Base-by-base conservation (phyloP, 2,888 invertebrate genomes). In the Syrphus vitripennis region DNA sequence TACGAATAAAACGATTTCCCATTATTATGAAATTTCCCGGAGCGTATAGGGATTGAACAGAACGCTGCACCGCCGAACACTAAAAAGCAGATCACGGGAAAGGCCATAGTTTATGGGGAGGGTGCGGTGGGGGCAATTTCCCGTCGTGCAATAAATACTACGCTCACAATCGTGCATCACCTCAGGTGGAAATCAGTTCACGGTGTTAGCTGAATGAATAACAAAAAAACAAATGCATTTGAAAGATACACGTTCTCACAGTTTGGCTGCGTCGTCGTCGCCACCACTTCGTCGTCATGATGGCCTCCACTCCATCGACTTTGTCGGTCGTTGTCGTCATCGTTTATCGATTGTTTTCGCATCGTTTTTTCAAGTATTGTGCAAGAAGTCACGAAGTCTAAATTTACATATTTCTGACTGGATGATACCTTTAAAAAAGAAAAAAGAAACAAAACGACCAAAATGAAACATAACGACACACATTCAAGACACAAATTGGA, bases 131-230 rank as follows among this genome's bases (percentile, higher is more conserved):
- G 12, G 19, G 37, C n/a, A 21, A 19, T 45, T 12, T 24, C 57
- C 4, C 57, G 34, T 50, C 67, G 67, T 67, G 71, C 80, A 80
- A 84, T 80, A 84, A 84, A 84, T 84, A 76, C 71, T 80, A 80
- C 45, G 75, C 63, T 76, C 57, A 76, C 80, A 84, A 79, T 80
- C 84, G 84, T 84, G 84, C 84, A 84, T 84, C 84, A 84, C 84
- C 84, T 84, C 84, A 84, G 84, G 84, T 84, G 84, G 84, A 84
- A 84, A 84, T 84, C 84, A 80, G 84, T 84, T 76, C 84, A 76
- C 76, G 76, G 48, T 45, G 50, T 67, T 84, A 45, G 45, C 31
- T 37, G 31, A 57, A 75, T 61, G 24, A 70, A 70, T 4, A 34
- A 59, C 21, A 24, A 53, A 26, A 40, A 29, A 21, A 24, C 7